Percentiles rank a stretch among this genome's conserved stretches.
Evolutionary conservation across 2,888 invertebrate genomes (phyloP).

Genomic region (Meteorus cinctellus): DNA sequence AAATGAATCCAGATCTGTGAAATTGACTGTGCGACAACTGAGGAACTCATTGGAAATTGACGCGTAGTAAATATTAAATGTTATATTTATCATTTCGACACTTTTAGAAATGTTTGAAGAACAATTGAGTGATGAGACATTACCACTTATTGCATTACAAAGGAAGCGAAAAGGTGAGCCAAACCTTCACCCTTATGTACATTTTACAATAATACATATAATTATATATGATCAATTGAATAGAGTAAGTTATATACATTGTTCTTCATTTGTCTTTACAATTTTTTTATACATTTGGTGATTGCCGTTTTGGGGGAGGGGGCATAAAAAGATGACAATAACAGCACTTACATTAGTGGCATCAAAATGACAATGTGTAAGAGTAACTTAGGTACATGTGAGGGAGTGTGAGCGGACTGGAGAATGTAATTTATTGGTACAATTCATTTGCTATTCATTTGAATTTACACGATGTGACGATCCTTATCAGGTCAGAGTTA

Average conservation of each 20-base stretch:
- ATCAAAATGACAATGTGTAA: not conserved
- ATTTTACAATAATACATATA: not conserved
- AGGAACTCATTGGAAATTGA: not conserved
- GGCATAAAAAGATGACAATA: not conserved
- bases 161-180: slow-evolving; percentile 13
- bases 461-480: not conserved
- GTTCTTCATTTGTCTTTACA: not conserved
- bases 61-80: not conserved
- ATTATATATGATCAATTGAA: not conserved
- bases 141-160: slow-evolving; percentile 21
- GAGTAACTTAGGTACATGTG: not conserved
- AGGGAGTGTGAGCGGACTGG: no score
- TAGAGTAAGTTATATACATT: not conserved
- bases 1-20: not conserved
- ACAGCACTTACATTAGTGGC: not conserved
- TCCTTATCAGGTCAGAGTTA: not conserved
- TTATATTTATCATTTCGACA: not conserved
- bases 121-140: slow-evolving; percentile 7
- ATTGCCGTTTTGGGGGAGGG: not conserved
- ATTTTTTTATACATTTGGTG: not conserved
- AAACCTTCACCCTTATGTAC: not conserved
- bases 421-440: no score
- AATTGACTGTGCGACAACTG: not conserved
- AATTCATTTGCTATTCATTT: no score
- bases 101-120: not conserved